phyloP scores from a whole-genome alignment of 1,140 invertebrate species.

The Lethrus apterus region DNA sequence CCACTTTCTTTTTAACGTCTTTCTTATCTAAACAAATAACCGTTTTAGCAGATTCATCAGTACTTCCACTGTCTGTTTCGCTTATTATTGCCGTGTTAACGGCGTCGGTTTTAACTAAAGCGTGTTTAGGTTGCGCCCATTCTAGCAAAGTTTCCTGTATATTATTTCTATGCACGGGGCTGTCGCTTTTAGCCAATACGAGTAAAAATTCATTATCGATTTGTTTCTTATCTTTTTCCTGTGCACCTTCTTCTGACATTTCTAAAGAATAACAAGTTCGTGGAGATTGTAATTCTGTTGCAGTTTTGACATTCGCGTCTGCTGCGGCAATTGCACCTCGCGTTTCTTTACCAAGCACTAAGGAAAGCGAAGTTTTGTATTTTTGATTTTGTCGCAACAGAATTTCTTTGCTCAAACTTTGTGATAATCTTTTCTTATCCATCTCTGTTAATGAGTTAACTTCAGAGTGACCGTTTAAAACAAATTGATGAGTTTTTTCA shows the following conservation, averaged over 20 bases:
- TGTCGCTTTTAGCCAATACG: conserved; percentile 42
- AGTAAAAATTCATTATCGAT: conserved; percentile 45
- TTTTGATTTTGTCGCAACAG: conserved; percentile 47
- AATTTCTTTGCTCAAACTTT: conserved; percentile 64
- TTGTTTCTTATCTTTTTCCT: conserved; percentile 22
- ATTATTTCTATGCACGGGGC: conserved; percentile 35
- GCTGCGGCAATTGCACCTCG: conserved; percentile 54
- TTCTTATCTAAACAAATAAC: conserved; percentile 49
- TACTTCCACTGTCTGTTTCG: conserved; percentile 61
- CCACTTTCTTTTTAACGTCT: conserved; percentile 63
- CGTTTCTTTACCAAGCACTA: conserved; percentile 54
- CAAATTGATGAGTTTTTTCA: too few species aligned
- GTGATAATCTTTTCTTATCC: conserved; percentile 65
- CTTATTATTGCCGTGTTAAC: conserved; percentile 34
- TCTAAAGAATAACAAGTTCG: conserved; percentile 50
- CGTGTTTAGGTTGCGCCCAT: conserved; percentile 39
- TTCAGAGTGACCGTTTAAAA: conserved; percentile 27
- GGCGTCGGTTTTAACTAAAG: conserved; percentile 26
- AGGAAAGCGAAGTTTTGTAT: conserved; percentile 44
- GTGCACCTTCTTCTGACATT: conserved; percentile 41
- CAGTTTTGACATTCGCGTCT: conserved; percentile 36
- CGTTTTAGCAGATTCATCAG: conserved; percentile 59
- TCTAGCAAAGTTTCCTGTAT: conserved; percentile 44
- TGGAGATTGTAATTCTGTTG: conserved; percentile 40
- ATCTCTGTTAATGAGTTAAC: conserved; percentile 48